Conservation (phyloP, 2,113 vertebrate species). For the Paralichthys olivaceus region DNA sequence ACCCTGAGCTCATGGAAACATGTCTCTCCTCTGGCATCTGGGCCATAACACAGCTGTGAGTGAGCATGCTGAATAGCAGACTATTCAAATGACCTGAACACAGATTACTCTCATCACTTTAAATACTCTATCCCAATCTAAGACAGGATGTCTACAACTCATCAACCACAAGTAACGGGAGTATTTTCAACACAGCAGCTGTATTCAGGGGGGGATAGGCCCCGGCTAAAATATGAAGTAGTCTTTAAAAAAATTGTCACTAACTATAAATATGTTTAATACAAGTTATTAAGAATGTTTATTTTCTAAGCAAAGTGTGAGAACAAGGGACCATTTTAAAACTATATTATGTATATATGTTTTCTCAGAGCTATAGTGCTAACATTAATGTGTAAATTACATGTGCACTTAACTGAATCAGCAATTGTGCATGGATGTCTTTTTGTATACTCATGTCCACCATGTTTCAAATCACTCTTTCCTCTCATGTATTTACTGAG, state of each 20-base stretch:
- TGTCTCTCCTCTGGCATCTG: slow-evolving; percentile 23
- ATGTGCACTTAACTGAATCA: no score
- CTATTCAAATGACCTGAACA: not conserved
- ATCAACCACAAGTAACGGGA: not conserved
- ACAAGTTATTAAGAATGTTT: no score
- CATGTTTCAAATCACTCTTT: not conserved
- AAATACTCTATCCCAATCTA: not conserved
- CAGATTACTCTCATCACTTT: not conserved
- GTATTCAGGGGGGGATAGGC: no score
- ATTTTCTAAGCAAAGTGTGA: no score
- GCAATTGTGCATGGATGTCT: no score
- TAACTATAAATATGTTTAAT: no score
- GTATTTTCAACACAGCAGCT: not conserved
- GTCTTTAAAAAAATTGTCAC: no score
- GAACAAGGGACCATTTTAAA: no score
- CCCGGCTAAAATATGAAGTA: no score
- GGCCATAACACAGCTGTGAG: slow-evolving; percentile 8
- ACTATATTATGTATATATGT: no score
- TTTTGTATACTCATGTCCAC: not conserved
- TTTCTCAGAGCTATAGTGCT: no score
- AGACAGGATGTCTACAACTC: slow-evolving; percentile 4
- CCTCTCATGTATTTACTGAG: not conserved
- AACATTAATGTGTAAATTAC: no score
- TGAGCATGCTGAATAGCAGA: not conserved
- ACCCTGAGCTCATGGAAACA: slow-evolving; percentile 58